Evolutionary conservation across 2,113 vertebrate genomes (phyloP).

Genomic region (Vidua macroura): DNA sequence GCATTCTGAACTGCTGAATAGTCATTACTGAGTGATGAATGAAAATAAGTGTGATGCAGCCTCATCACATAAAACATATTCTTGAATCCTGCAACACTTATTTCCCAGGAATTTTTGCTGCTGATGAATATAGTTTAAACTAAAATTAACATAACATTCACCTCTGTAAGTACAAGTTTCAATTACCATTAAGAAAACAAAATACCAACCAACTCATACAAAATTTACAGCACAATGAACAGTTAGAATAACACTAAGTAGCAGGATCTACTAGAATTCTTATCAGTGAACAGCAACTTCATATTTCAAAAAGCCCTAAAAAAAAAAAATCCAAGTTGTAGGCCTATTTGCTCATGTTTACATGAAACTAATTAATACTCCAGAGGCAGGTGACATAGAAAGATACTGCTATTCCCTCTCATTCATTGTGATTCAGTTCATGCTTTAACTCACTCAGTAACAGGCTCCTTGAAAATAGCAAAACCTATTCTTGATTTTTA

Average conservation of each 20-base stretch:
- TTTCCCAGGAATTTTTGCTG: neutral
- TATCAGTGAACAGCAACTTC: neutral
- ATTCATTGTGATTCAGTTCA: neutral
- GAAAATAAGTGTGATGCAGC: neutral
- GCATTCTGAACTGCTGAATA: neutral
- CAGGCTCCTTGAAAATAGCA: neutral
- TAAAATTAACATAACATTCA: neutral
- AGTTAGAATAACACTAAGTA: constrained; percentile 9
- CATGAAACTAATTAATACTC: neutral
- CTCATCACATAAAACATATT: neutral
- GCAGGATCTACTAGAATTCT: constrained; percentile 14
- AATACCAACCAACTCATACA: neutral
- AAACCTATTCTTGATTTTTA: neutral
- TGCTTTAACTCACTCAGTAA: neutral
- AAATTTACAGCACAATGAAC: neutral
- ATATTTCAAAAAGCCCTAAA: neutral
- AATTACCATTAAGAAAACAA: neutral
- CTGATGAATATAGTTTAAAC: neutral
- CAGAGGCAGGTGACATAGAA: neutral
- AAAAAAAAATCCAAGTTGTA: neutral
- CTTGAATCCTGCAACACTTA: neutral
- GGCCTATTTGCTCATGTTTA: neutral
- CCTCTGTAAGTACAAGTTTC: neutral
- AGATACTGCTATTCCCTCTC: neutral
- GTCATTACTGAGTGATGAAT: neutral